Evolutionary conservation across 2,113 vertebrate species (phyloP).

Genomic region (Leptobrachium ailaonicum): DNA sequence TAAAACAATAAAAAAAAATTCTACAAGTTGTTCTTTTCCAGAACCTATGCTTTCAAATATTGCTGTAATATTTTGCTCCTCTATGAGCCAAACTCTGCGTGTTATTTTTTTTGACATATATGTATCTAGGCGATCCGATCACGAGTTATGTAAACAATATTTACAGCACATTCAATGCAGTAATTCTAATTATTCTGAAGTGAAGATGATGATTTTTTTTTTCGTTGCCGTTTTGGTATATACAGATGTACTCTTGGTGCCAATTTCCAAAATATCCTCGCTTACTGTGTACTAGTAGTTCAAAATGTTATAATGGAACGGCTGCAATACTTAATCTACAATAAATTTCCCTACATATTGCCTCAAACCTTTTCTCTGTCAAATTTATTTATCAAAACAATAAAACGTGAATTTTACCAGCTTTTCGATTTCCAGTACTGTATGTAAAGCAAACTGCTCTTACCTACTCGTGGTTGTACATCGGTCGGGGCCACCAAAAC

Average conservation of each 20-base stretch:
- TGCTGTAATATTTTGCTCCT: constrained; percentile 63
- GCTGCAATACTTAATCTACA: constrained; percentile 75
- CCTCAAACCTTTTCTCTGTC: constrained; percentile 43
- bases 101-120: constrained; percentile 61
- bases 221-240: constrained; percentile 63
- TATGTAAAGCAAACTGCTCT: no score
- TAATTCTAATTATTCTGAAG: constrained; percentile 50
- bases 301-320: constrained; percentile 67
- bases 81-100: constrained; percentile 56
- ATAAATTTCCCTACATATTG: constrained; percentile 76
- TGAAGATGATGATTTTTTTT: constrained; percentile 46
- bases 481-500: no score
- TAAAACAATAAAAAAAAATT: no score
- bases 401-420: no score
- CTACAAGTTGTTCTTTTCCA: constrained; percentile 35
- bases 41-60: constrained; percentile 51
- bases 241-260: constrained; percentile 65
- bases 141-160: constrained; percentile 61
- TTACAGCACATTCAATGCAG: constrained; percentile 64
- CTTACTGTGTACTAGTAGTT: constrained; percentile 70
- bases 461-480: no score
- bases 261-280: constrained; percentile 67
- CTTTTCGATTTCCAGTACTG: no score
- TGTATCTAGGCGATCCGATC: constrained; percentile 62
- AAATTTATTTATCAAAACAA: no score